A percentile compares a stretch with the other conserved stretches of the same genome.
Conservation (phyloP, 2,888 invertebrate species). For the Patella depressa region DNA sequence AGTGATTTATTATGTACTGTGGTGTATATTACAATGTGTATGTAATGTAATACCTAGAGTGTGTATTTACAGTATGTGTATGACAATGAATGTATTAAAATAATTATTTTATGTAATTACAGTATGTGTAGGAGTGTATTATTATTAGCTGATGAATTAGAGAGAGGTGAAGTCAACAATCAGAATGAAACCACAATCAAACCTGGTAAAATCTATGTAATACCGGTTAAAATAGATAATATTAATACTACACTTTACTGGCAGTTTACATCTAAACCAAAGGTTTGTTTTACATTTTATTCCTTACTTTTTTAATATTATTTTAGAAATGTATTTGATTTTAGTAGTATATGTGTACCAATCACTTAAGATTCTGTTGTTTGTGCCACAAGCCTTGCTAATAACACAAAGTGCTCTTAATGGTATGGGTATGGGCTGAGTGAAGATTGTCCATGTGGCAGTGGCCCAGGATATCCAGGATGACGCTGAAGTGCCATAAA, state of each 20-base stretch:
- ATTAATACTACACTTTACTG: slow-evolving; percentile 63
- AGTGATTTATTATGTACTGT: neutral
- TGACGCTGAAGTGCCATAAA: too few species aligned
- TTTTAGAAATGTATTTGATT: too few species aligned
- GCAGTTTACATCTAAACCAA: slow-evolving; percentile 69
- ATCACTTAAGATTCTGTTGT: too few species aligned
- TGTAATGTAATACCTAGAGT: neutral
- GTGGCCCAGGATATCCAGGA: too few species aligned
- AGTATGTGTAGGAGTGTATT: slow-evolving; percentile 54
- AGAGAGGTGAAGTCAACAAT: slow-evolving; percentile 54
- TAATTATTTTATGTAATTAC: slow-evolving; percentile 17
- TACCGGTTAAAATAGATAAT: slow-evolving; percentile 62
- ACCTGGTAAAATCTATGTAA: slow-evolving; percentile 64
- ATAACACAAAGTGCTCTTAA: too few species aligned
- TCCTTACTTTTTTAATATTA: too few species aligned
- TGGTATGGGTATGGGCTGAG: too few species aligned
- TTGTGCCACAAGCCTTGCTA: too few species aligned
- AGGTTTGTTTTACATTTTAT: slow-evolving; percentile 52
- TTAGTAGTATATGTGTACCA: too few species aligned
- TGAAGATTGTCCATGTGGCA: too few species aligned
- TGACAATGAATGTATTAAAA: neutral
- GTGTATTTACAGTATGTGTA: neutral
- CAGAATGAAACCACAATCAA: slow-evolving; percentile 64
- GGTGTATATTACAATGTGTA: neutral
- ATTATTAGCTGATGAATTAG: slow-evolving; percentile 54